These are phyloP conservation scores for Nyctalus aviator DNA, from an alignment of 2,797 vertebrate species.

Conservation along the genomic window DNA sequence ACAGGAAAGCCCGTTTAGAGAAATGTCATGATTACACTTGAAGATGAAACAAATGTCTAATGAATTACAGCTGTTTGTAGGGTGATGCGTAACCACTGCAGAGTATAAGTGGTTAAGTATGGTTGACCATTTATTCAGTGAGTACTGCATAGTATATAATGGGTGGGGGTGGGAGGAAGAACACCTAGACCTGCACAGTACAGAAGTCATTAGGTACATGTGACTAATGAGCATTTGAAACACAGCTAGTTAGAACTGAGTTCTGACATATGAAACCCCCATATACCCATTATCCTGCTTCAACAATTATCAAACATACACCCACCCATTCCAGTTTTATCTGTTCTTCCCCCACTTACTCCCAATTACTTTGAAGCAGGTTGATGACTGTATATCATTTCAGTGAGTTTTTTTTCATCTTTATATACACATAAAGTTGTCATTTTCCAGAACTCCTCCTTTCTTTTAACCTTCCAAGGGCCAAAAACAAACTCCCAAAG, in stretches of 20 bases:
- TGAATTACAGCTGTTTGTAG: background rate
- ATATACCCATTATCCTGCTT: background rate
- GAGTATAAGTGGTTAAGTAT: background rate
- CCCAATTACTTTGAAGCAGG: background rate
- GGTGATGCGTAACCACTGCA: background rate
- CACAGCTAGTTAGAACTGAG: background rate
- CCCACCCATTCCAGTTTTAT: background rate
- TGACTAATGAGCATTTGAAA: background rate
- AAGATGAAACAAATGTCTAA: conserved; percentile 33
- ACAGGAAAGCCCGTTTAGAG: background rate
- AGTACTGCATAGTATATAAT: background rate
- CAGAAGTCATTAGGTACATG: background rate
- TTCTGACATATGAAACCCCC: background rate
- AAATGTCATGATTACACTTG: conserved; percentile 8
- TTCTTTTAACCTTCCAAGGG: background rate
- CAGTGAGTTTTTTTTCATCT: background rate
- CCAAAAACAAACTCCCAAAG: background rate
- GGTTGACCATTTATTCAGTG: background rate
- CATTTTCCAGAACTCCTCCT: background rate
- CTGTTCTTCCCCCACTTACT: background rate
- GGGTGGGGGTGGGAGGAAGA: background rate
- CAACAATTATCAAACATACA: background rate
- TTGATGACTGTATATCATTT: background rate
- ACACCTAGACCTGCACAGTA: background rate
- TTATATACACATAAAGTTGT: background rate